Evolutionary conservation across 2,113 vertebrate species (phyloP).

Genomic region (Phylloscopus trochilus): DNA sequence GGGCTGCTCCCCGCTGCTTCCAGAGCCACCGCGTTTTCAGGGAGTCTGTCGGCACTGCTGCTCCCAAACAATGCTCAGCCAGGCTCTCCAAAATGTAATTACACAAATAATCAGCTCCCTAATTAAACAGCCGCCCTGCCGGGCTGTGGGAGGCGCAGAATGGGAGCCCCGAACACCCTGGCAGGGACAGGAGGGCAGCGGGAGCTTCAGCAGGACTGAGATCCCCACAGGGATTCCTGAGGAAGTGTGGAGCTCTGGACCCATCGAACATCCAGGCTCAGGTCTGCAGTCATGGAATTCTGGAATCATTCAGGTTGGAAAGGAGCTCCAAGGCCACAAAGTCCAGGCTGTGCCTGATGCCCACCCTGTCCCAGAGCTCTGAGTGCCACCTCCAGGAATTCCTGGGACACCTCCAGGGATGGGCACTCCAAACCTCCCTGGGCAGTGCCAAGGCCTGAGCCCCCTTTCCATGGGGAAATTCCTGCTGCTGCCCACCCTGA

Average conservation of each 20-base stretch:
- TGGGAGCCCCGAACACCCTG: rapidly evolving
- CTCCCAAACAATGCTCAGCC: not conserved
- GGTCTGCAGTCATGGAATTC: not conserved
- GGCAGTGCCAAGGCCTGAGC: too few species aligned
- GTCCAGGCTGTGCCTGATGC: not conserved
- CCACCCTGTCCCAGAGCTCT: too few species aligned
- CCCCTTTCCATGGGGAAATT: too few species aligned
- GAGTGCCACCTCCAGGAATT: too few species aligned
- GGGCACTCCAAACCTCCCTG: too few species aligned
- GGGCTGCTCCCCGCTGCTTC: not conserved
- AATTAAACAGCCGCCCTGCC: not conserved
- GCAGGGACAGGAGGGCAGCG: not conserved
- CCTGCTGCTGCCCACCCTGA: too few species aligned
- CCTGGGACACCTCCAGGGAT: too few species aligned
- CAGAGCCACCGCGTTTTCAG: not conserved
- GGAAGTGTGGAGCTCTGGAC: too few species aligned
- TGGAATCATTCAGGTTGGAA: rapidly evolving
- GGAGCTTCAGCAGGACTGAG: not conserved
- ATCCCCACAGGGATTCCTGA: rapidly evolving
- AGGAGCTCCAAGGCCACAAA: not conserved
- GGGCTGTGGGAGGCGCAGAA: not conserved
- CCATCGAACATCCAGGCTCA: rapidly evolving
- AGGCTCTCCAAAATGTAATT: not conserved
- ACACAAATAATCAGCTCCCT: not conserved
- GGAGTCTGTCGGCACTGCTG: not conserved